Base-by-base conservation (phyloP, 2,888 invertebrate genomes). In the Conchocele bisecta region DNA sequence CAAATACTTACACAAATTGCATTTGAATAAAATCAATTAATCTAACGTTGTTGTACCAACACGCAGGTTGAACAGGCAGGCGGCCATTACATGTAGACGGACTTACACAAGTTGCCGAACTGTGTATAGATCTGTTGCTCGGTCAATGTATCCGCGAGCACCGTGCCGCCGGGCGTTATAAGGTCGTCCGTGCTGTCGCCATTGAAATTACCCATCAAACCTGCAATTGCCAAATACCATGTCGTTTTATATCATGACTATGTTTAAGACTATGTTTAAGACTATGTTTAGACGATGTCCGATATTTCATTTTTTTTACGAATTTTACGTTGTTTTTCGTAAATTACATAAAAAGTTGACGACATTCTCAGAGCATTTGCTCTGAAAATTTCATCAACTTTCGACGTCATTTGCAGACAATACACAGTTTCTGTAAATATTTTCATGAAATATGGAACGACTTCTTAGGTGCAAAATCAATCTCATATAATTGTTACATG, bases 161-260 rank as follows among this genome's bases (percentile, higher is more conserved):
- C 54, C 9, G 70, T 63, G 2, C 82, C 83, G 48, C 77, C 56
- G 2, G 83, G 80, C 3, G 50, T 35, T 11, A 51, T 63, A 20
- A 79, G 75, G 33, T 84, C 84, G 58, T 84, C 79, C 0, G 54
- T 71, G 15, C 13, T 46, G 41, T 80, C 65, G 17, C 56, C 77
- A 63, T 84, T 79, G 51, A 74, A 82, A 56, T 81, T 83, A 17
- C 84, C 83, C 60, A 82, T 48, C 22, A 84, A 33, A 31, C 82
- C 84, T 77, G 60, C 26, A 66, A 58, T 11, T 5, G 41, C 17
- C 28, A 44, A 44, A 3, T 4, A 13, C 17, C 17, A 22, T 17
- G 7, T n/a, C 9, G 20, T 42, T 17, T 17, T 13, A n/a, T 42
- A 42, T 7, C 20, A 7, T 42, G 20, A 42, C 9, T 35, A n/a